Percentiles rank a stretch among this genome's conserved stretches.
Conservation (phyloP, 2,888 invertebrate genomes). For the Laothoe populi region DNA sequence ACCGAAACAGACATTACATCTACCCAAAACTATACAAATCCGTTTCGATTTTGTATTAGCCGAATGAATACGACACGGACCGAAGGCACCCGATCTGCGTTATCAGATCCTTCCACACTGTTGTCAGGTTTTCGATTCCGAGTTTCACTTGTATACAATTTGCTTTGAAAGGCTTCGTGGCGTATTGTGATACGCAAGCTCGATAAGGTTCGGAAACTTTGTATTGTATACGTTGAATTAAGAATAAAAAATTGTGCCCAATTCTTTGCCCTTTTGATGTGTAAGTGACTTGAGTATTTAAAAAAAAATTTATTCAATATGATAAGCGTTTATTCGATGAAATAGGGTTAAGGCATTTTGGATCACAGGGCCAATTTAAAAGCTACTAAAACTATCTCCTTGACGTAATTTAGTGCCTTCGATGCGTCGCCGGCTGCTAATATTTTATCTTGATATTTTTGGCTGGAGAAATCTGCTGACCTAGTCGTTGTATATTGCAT, state of each 20-base stretch:
- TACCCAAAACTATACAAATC: background rate
- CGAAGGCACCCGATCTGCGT: background rate
- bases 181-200: background rate
- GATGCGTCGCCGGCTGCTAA: too few relatives aligned
- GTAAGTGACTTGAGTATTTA: too few relatives aligned
- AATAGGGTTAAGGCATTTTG: too few relatives aligned
- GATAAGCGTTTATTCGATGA: too few relatives aligned
- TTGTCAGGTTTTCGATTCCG: background rate
- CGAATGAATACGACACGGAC: background rate
- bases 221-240: background rate
- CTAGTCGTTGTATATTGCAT: too few relatives aligned
- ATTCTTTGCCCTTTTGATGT: background rate
- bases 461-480: too few relatives aligned
- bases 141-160: conserved; percentile 9
- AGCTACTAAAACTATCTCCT: too few relatives aligned
- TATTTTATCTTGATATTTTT: too few relatives aligned
- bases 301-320: too few relatives aligned
- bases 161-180: conserved; percentile 15
- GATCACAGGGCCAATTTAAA: too few relatives aligned
- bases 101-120: background rate
- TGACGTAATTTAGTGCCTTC: too few relatives aligned
- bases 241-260: background rate
- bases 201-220: background rate
- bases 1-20: background rate
- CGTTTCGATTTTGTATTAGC: background rate